A percentile compares a stretch with the other conserved stretches of the same genome.
These are phyloP conservation scores for Epinephelus lanceolatus DNA, from an alignment of 2,113 vertebrate genomes.

Conservation along the genomic window DNA sequence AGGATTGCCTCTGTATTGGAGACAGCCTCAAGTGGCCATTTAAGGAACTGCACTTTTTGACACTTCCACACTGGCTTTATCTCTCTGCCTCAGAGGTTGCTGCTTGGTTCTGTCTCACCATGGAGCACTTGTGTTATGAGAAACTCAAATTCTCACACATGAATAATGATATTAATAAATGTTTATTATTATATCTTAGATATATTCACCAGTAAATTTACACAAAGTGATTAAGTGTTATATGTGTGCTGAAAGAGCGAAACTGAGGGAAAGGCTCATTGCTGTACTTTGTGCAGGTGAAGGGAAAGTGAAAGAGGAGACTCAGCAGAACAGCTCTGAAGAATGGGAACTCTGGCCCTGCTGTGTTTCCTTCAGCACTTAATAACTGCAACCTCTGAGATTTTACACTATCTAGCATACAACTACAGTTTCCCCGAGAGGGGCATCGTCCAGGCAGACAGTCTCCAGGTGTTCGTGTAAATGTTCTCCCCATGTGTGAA, in stretches of 20 bases:
- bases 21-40: too few relatives aligned
- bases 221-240: too few relatives aligned
- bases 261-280: neutral
- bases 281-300: constrained; percentile 47
- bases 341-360: constrained; percentile 40
- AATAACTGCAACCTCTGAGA: constrained; percentile 69
- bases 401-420: constrained; percentile 29
- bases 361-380: constrained; percentile 55
- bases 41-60: too few relatives aligned
- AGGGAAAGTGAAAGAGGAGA: constrained; percentile 50
- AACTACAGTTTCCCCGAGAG: constrained; percentile 13
- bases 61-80: too few relatives aligned
- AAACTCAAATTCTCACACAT: too few relatives aligned
- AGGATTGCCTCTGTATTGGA: too few relatives aligned
- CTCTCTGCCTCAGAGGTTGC: too few relatives aligned
- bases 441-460: constrained; percentile 10
- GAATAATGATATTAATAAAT: too few relatives aligned
- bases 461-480: constrained; percentile 42
- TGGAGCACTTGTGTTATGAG: too few relatives aligned
- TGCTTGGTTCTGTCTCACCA: too few relatives aligned
- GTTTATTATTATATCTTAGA: too few relatives aligned
- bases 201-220: too few relatives aligned
- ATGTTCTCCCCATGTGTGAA: constrained; percentile 35
- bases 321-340: constrained; percentile 61
- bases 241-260: neutral